phyloP scores from a whole-genome alignment of 2,797 vertebrate genomes.

The Mormyrus proboscirostris region DNA sequence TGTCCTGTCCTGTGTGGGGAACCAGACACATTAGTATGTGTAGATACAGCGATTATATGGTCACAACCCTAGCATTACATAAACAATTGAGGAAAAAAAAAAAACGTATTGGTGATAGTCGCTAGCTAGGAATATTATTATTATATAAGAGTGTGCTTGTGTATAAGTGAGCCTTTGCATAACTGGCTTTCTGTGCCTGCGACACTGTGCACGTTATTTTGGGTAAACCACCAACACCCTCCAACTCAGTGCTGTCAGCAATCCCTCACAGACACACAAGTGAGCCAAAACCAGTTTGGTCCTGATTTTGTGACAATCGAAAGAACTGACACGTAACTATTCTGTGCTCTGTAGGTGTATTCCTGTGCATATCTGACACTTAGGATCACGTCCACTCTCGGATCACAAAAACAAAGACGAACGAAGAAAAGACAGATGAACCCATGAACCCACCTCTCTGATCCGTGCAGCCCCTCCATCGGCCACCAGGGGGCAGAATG shows the following conservation, averaged over 20 bases:
- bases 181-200: not conserved
- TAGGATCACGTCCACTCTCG: not conserved
- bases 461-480: conserved; percentile 22
- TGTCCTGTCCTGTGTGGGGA: not conserved
- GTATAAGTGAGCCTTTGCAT: not conserved
- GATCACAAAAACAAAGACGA: conserved; percentile 1
- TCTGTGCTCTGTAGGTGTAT: not conserved
- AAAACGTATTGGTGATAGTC: not conserved
- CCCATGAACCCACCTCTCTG: conserved; percentile 15
- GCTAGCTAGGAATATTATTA: not conserved
- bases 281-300: not conserved
- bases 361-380: not conserved
- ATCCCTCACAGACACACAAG: not conserved
- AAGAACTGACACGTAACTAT: not conserved
- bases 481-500: conserved; percentile 7
- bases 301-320: not conserved
- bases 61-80: not conserved
- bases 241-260: not conserved
- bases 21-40: not conserved
- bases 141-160: not conserved
- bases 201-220: not conserved
- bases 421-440: conserved; percentile 19
- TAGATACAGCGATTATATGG: not conserved
- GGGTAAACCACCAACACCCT: not conserved
- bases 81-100: not conserved